phyloP scores from a whole-genome alignment of 37 sponge, comb jelly and placozoan species.

The Dysidea cf. avara region DNA sequence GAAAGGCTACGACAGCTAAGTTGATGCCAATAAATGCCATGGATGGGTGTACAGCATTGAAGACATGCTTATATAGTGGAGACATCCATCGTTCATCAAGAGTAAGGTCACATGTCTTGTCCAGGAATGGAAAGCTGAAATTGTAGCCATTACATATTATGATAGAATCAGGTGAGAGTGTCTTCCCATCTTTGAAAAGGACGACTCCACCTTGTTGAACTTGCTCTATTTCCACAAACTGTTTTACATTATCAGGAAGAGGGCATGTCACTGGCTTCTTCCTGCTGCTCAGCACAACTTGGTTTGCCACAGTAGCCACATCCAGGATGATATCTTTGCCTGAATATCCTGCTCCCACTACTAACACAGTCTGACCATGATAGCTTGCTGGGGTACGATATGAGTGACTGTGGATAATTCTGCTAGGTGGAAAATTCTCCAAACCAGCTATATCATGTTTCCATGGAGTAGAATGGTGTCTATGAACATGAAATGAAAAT shows the following conservation, averaged over 20 bases:
- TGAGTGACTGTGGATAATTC: constrained; percentile 54
- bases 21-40: too few relatives aligned
- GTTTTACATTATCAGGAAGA: constrained; percentile 45
- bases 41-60: too few relatives aligned
- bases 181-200: constrained; percentile 27
- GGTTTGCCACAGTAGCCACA: constrained; percentile 20
- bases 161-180: constrained; percentile 32
- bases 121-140: constrained; percentile 68
- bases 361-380: constrained; percentile 42
- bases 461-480: constrained; percentile 59
- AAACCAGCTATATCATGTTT: constrained; percentile 37
- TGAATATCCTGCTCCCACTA: constrained; percentile 64
- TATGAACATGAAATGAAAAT: too few relatives aligned
- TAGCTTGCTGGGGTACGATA: constrained; percentile 58
- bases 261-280: not conserved
- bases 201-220: constrained; percentile 28
- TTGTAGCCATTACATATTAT: constrained; percentile 72
- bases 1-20: constrained; percentile 20
- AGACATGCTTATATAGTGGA: constrained; percentile 73
- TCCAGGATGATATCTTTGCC: constrained; percentile 67
- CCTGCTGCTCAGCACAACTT: constrained; percentile 33
- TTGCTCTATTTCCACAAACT: constrained; percentile 19
- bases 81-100: constrained; percentile 37
- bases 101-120: constrained; percentile 46
- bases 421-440: too few relatives aligned